Base-by-base conservation (phyloP, 2,888 invertebrate genomes). In the Cyclophora albipunctata region DNA sequence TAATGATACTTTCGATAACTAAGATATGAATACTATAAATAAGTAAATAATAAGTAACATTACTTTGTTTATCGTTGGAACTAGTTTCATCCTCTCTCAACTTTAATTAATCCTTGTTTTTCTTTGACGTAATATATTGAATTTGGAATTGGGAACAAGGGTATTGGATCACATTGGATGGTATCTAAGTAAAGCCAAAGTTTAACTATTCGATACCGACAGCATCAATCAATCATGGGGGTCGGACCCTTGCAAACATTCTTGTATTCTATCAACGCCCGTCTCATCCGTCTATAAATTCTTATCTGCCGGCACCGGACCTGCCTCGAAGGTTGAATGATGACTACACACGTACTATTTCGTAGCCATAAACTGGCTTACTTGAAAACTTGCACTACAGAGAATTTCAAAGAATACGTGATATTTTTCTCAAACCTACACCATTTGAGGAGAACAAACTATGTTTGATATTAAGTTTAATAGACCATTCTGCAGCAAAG, bases 241-340 rank as follows among this genome's bases (percentile, higher is more conserved):
- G 64, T 61, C 65, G 64, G 64, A 62, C 64, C 69, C 68, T 65
- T 71, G 69, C 69, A 72, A 74, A 74, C 72, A 75, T 73, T 75
- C 73, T 59, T 75, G 76, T 78, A 83, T 85, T 84, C 80, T 80
- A 81, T 82, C 77, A 75, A 73, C 77, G 74, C 74, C 64, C 65
- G 66, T 62, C 76, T 76, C 76, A 77, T 79, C 79, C 79, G 73
- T 78, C 80, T 80, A 81, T 79, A 81, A 82, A 84, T 82, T 80
- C 79, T 82, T 82, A 83, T 82, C 81, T 78, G 65, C 66, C 73
- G 73, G 68, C 72, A 71, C 71, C 69, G 72, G 69, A 68, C 71
- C 71, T 67, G 65, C 68, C 71, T 70, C 62, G 64, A 73, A 71
- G 71, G 73, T 72, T 84, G 81, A 81, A 75, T 74, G 78, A 83